Evolutionary conservation across 2,888 invertebrate species (phyloP).

Genomic region (Ectobius pallidus): DNA sequence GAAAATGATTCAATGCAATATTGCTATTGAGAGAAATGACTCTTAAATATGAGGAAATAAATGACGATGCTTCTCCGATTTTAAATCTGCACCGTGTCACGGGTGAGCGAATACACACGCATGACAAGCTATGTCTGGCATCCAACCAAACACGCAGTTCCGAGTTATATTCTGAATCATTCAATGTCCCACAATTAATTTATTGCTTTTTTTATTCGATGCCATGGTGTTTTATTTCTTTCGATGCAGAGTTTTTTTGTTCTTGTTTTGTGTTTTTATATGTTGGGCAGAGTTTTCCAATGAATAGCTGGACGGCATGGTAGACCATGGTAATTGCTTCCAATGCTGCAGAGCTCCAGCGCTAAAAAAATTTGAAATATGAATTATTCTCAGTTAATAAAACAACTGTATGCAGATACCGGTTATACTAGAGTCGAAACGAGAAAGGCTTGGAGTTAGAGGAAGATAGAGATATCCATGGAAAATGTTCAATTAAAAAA

Average conservation of each 20-base stretch:
- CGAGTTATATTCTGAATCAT: conserved; percentile 21
- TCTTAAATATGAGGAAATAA: too few relatives aligned
- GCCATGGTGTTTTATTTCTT: not conserved
- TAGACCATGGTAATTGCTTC: not conserved
- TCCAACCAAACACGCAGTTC: not conserved
- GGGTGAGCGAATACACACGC: not conserved
- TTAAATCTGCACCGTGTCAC: too few relatives aligned
- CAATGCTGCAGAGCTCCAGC: not conserved
- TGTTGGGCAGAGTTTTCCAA: not conserved
- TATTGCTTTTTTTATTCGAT: conserved; percentile 24
- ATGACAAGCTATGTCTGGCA: not conserved
- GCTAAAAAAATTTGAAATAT: conserved; percentile 16
- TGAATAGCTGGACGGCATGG: not conserved
- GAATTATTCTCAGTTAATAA: conserved; percentile 24
- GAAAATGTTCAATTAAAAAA: conserved; percentile 12
- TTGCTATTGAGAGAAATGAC: too few relatives aligned
- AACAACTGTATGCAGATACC: conserved; percentile 6
- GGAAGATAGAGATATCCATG: not conserved
- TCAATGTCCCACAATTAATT: conserved; percentile 31
- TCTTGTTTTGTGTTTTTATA: conserved; percentile 2
- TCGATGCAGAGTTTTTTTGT: not conserved
- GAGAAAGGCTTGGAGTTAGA: not conserved
- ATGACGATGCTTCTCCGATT: too few relatives aligned
- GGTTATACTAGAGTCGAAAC: not conserved
- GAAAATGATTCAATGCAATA: too few relatives aligned